Base-by-base conservation (phyloP, 2,888 invertebrate species). In the Perdita meconis region DNA sequence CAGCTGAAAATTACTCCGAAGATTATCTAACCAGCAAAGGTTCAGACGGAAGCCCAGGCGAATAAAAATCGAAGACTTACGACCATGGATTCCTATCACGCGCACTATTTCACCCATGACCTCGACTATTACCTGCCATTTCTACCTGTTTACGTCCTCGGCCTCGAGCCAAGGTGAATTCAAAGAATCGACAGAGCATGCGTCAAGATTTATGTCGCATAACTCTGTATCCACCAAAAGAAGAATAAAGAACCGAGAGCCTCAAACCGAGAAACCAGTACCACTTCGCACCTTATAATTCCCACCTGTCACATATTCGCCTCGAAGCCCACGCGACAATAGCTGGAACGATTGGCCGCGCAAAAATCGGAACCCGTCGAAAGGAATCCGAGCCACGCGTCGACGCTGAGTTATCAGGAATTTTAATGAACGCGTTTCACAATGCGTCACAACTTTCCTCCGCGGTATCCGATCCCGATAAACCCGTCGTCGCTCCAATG, bases 81-180 rank as follows among this genome's bases (percentile, higher is more conserved):
- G 78, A 75, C 80, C 72, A 56, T 72, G 67, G 64, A 69, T 67
- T 75, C 82, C 80, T 70, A 65, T 73, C 66, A 69, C 61, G 68
- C 55, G 59, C 44, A 40, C 51, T 30, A 38, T 74, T 60, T 78
- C 74, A 82, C 80, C 82, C 77, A 59, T 76, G 73, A 78, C 82
- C 82, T 51, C 60, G 55, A 66, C 63, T 78, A 80, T 82, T 80
- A 68, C 61, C 51, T 53, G 67, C 63, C 44, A 51, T 24, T 53
- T 66, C 78, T 56, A 66, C 61, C 64, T 53, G 68, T 69, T 64
- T 30, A 60, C 22, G 50, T 40, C 22, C 38, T 36, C 42, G 34
- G 19, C 53, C 67, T 55, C n/a, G 47, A 40, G 22, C 53, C 56
- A 65, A 61, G 67, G 38, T 44, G 19, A 57, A 61, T 42, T 65